Evolutionary conservation across 2,888 invertebrate genomes (phyloP), one percentile per base, ranked within the genome.

Genomic region (Nephrotoma guestfalica): DNA sequence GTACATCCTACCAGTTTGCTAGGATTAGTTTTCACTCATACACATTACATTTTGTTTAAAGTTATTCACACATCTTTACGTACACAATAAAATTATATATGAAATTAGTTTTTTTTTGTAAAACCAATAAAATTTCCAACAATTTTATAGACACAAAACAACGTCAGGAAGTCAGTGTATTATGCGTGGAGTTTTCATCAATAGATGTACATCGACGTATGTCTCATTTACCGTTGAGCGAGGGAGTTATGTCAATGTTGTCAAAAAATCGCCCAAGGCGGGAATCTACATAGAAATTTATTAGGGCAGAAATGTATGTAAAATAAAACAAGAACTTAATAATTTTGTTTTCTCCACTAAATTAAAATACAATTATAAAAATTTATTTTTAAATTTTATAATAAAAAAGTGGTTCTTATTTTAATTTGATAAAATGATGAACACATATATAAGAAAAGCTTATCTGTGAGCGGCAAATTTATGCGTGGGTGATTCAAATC

Each of bases 181-280:
- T 41, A 42, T 85, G 41, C 42, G 41, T 85, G 15, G n/a, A 85
- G 42, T 85, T 85, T 41, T 85, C 85, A 41, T 85, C 85, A 85
- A 15, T 41, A 7, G 85, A 85, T 85, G 85, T 85, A n/a, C 41
- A 85, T 85, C 87, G 89, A 86, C 88, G 88, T 42, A 88, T 88
- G 85, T 88, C 88, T 11, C 88, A 88, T 86, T 87, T 88, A 86
- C 88, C 89, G 9, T 83, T 89, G 57, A 88, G 88, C 87, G 88
- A 88, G 18, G 88, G 88, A 42, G 87, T 89, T 45, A 88, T 88
- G 86, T 88, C 88, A 45, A 88, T 88, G 87, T 88, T 89, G 87
- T 88, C 88, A 86, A 88, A 88, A 87, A 89, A 88, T 88, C 88
- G 88, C 71, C 88, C 88, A 85, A 87, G 89, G 86, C 88, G 88